Base-by-base conservation (phyloP, 2,113 vertebrate genomes). In the Onychostoma macrolepis region DNA sequence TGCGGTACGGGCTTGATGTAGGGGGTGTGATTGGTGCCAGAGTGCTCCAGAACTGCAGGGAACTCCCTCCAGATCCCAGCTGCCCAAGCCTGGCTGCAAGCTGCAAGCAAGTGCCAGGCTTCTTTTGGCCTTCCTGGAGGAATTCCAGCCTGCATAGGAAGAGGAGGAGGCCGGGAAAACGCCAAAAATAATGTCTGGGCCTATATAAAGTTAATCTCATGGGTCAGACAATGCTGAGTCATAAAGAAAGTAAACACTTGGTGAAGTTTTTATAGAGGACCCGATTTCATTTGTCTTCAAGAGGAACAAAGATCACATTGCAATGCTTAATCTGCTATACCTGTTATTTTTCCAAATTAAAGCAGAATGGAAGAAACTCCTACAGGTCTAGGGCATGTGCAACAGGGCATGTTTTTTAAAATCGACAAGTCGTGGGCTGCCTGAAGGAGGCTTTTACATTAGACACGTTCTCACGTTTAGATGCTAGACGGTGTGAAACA, bases 41-140 rank as follows among this genome's bases (percentile, higher is more conserved):
- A 91, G 89, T 88, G 89, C 92, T 94, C 89, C 90, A 89, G 89
- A 94, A 88, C 92, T 87, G 92, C 90, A 87, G 93, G 95, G 94
- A 95, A 92, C 92, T 91, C 89, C 92, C 91, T 53, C 92, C 88
- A 94, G 92, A 94, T 93, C 93, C 92, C 94, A 95, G 94, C 94
- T 96, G 95, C 94, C 93, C 91, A 13, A 87, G 92, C 90, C 94
- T 93, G 93, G 94, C 93, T 88, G 90, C 80, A 89, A 91, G 87
- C 81, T 88, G 86, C 90, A 93, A 92, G 93, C 88, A 41, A 94
- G 89, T 93, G 94, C 94, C 95, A 95, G 94, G 93, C 94, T 93
- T 91, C 84, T 89, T 88, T 53, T 71, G 90, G 93, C 90, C 94
- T 91, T 91, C 15, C n/a, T 92, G 92, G 93, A 94, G 91, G 82